These are phyloP conservation scores for honey bee (Apis mellifera) DNA, from an alignment of 1,140 invertebrate genomes.

Conservation along the genomic window Amel_HAv3.1 CM009940.2:10811501-10812000, in stretches of 20 bases:
- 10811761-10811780: too few relatives aligned
- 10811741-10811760: too few relatives aligned
- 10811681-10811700: conserved; percentile 58
- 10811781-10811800: too few relatives aligned
- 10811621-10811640: too few relatives aligned
- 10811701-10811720: too few relatives aligned
- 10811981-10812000: conserved; percentile 72
- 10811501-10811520: conserved; percentile 75
- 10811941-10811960: conserved; percentile 70
- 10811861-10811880: conserved; percentile 50
- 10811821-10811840: background rate
- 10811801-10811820: too few relatives aligned
- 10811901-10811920: conserved; percentile 67
- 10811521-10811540: conserved; percentile 81
- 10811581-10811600: conserved; percentile 71
- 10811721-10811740: too few relatives aligned
- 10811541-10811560: conserved; percentile 81
- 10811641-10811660: conserved; percentile 32
- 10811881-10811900: conserved; percentile 58
- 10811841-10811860: background rate
- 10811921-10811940: conserved; percentile 62
- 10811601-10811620: conserved; percentile 60
- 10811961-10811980: conserved; percentile 71
- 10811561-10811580: conserved; percentile 77
- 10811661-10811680: conserved; percentile 59